phyloP scores from a whole-genome alignment of 2,888 invertebrate species.

The Bibio marci region DNA sequence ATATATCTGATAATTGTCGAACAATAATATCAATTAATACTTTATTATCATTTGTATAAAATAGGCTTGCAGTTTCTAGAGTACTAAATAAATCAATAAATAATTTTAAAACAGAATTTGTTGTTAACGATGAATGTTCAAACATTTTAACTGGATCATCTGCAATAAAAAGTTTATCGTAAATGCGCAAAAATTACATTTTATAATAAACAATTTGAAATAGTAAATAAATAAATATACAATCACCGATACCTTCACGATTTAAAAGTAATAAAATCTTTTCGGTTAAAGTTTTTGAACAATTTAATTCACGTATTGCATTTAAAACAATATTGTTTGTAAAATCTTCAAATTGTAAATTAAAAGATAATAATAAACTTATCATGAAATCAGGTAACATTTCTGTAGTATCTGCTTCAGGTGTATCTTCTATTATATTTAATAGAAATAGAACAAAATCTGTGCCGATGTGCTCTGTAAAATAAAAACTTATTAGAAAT shows the following conservation, averaged over 20 bases:
- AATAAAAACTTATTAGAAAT: no score
- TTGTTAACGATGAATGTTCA: conserved; percentile 61
- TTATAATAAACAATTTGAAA: no score
- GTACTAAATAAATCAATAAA: conserved; percentile 72
- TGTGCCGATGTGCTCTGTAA: conserved; percentile 66
- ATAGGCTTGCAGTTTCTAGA: conserved; percentile 62
- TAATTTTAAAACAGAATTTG: conserved; percentile 77
- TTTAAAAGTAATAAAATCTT: conserved; percentile 75
- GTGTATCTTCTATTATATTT: conserved; percentile 64
- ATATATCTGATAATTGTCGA: conserved; percentile 75
- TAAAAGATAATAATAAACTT: conserved; percentile 70
- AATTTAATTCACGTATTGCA: conserved; percentile 46
- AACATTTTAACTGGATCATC: conserved; percentile 78
- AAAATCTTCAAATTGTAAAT: conserved; percentile 61
- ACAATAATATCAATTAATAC: conserved; percentile 88
- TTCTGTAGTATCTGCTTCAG: conserved; percentile 65
- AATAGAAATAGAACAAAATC: conserved; percentile 68
- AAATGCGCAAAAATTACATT: no score
- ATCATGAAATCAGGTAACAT: conserved; percentile 72
- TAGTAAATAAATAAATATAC: no score
- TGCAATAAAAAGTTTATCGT: conserved; percentile 30
- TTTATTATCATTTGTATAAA: conserved; percentile 90
- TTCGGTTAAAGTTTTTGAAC: conserved; percentile 79
- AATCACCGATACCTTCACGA: conserved; percentile 76
- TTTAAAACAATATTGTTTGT: conserved; percentile 54